phyloP scores from a whole-genome alignment of 1,140 invertebrate species.

The Cherax quadricarinatus region DNA sequence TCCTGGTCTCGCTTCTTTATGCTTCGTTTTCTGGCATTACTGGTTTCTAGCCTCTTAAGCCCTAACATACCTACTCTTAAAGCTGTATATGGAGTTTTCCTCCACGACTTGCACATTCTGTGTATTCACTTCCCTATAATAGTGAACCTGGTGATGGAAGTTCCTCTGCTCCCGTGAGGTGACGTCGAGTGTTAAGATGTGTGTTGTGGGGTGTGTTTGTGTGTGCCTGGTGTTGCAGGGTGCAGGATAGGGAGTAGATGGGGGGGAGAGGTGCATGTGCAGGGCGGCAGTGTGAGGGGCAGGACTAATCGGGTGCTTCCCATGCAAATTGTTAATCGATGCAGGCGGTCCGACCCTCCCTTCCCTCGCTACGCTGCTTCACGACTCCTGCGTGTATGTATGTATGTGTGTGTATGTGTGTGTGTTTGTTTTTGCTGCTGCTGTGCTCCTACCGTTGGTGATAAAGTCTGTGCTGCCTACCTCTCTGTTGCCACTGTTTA shows the following conservation, averaged over 20 bases:
- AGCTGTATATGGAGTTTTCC: too few species aligned
- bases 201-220: conserved; percentile 6
- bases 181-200: neutral
- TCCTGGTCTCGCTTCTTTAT: too few species aligned
- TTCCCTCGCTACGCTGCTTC: conserved; percentile 64
- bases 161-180: neutral
- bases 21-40: too few species aligned
- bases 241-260: conserved; percentile 28
- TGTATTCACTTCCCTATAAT: too few species aligned
- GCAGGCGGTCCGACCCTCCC: conserved; percentile 67
- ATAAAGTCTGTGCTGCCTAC: conserved; percentile 4
- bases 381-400: too few species aligned
- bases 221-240: conserved; percentile 37
- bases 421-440: too few species aligned
- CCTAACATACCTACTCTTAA: too few species aligned
- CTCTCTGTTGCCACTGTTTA: conserved; percentile 21
- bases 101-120: too few species aligned
- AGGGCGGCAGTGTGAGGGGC: conserved; percentile 68
- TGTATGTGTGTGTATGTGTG: too few species aligned
- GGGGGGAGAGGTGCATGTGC: conserved; percentile 57
- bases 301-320: conserved; percentile 70
- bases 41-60: too few species aligned
- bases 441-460: conserved; percentile 41
- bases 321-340: conserved; percentile 71
- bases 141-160: neutral